Conservation (phyloP, 2,797 vertebrate species). For the Characodon lateralis region DNA sequence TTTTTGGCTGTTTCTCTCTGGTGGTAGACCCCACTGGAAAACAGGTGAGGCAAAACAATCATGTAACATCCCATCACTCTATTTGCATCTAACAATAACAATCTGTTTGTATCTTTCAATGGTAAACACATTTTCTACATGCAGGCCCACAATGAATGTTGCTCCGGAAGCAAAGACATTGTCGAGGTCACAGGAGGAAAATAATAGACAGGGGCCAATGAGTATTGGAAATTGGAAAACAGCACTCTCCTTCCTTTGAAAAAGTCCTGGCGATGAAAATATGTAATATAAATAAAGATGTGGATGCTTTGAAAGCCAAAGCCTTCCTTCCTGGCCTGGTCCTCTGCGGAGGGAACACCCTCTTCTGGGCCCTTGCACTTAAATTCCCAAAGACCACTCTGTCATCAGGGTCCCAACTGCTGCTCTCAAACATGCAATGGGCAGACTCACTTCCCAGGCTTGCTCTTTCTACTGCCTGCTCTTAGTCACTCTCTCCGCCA, state of each 20-base stretch:
- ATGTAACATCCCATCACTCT: slow-evolving; percentile 63
- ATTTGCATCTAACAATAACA: slow-evolving; percentile 67
- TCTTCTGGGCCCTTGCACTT: slow-evolving; percentile 79
- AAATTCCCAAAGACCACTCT: slow-evolving; percentile 86
- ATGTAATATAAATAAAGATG: slow-evolving; percentile 87
- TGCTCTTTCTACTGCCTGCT: slow-evolving; percentile 53
- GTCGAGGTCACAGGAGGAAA: slow-evolving; percentile 61
- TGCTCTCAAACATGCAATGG: slow-evolving; percentile 83
- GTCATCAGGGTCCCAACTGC: slow-evolving; percentile 86
- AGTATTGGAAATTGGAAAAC: slow-evolving; percentile 76
- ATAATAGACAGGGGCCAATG: slow-evolving; percentile 68
- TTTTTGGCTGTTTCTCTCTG: slow-evolving; percentile 51
- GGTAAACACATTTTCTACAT: slow-evolving; percentile 63
- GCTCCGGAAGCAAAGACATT: slow-evolving; percentile 75
- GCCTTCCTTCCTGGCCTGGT: slow-evolving; percentile 85
- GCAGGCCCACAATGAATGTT: slow-evolving; percentile 38
- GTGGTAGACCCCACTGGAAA: slow-evolving; percentile 64
- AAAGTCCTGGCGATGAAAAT: slow-evolving; percentile 82
- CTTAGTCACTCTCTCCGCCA: slow-evolving; percentile 62
- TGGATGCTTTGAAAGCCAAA: slow-evolving; percentile 85
- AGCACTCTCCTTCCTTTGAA: slow-evolving; percentile 78
- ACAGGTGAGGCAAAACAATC: slow-evolving; percentile 75
- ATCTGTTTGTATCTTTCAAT: slow-evolving; percentile 68
- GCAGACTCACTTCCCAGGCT: slow-evolving; percentile 75
- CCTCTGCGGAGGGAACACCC: slow-evolving; percentile 76